These are phyloP conservation scores for Asbolus verrucosus DNA, from an alignment of 1,140 invertebrate species.

Conservation along the genomic window DNA sequence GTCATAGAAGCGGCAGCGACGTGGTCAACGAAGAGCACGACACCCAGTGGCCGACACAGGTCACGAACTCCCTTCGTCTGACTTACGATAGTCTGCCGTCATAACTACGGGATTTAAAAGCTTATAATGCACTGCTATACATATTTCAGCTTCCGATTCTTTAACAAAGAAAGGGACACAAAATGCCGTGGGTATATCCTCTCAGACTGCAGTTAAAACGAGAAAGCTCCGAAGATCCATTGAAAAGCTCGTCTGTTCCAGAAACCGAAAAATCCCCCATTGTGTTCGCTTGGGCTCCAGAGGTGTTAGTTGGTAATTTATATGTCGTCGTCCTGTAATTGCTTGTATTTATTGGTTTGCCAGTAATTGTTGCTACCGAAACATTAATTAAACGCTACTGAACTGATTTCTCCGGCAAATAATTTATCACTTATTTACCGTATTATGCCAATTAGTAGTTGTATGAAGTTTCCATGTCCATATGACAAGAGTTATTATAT, in stretches of 20 bases:
- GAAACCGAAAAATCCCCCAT: no score
- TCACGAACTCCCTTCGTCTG: slow-evolving; percentile 49
- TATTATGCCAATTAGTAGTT: slow-evolving; percentile 47
- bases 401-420: slow-evolving; percentile 44
- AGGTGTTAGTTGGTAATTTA: neutral
- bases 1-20: slow-evolving; percentile 38
- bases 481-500: slow-evolving; percentile 39
- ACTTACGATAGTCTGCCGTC: slow-evolving; percentile 46
- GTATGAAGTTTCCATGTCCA: slow-evolving; percentile 28
- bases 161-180: no score
- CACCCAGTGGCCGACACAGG: slow-evolving; percentile 49
- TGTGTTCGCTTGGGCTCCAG: no score
- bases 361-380: slow-evolving; percentile 36
- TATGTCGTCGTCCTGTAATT: slow-evolving; percentile 23
- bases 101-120: slow-evolving; percentile 51
- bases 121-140: slow-evolving; percentile 46
- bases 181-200: no score
- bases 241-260: no score
- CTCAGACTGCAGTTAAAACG: no score
- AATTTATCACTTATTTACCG: slow-evolving; percentile 49
- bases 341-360: slow-evolving; percentile 30
- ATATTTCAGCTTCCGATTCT: slow-evolving; percentile 46
- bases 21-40: slow-evolving; percentile 47
- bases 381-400: slow-evolving; percentile 40
- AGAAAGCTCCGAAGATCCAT: no score